Percentiles rank a stretch among this genome's conserved stretches.
Conservation (phyloP, 2,888 invertebrate genomes). For the Polymixis lichenea region DNA sequence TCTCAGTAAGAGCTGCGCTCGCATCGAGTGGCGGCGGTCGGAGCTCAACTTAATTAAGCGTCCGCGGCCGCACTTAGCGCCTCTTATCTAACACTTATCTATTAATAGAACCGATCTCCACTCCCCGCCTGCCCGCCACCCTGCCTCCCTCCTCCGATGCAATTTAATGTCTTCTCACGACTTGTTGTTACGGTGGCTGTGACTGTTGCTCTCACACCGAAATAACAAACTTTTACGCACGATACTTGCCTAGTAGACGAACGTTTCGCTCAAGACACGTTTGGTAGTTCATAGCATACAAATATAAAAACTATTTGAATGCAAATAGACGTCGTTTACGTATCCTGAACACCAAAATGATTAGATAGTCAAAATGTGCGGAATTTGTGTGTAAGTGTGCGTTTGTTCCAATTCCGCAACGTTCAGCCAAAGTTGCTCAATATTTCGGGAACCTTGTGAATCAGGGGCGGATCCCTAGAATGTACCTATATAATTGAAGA, state of each 20-base stretch:
- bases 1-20: not conserved
- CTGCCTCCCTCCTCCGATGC: not conserved
- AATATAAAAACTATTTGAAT: not conserved
- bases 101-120: slow-evolving; percentile 40
- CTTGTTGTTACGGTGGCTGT: not conserved
- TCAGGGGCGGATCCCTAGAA: not conserved
- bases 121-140: too few species aligned
- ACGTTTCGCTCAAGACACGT: too few species aligned
- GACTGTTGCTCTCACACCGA: not conserved
- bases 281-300: not conserved
- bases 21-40: not conserved
- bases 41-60: slow-evolving; percentile 28
- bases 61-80: slow-evolving; percentile 51
- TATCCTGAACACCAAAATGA: not conserved
- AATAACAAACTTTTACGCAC: not conserved
- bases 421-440: not conserved
- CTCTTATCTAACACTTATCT: slow-evolving; percentile 63
- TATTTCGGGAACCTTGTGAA: not conserved
- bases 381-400: not conserved
- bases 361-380: not conserved
- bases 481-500: not conserved
- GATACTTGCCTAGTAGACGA: not conserved
- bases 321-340: not conserved
- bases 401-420: not conserved
- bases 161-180: not conserved